Percentiles rank a stretch among this genome's conserved stretches.
Conservation (phyloP, 2,113 vertebrate genomes). For the Paradisaea rubra region DNA sequence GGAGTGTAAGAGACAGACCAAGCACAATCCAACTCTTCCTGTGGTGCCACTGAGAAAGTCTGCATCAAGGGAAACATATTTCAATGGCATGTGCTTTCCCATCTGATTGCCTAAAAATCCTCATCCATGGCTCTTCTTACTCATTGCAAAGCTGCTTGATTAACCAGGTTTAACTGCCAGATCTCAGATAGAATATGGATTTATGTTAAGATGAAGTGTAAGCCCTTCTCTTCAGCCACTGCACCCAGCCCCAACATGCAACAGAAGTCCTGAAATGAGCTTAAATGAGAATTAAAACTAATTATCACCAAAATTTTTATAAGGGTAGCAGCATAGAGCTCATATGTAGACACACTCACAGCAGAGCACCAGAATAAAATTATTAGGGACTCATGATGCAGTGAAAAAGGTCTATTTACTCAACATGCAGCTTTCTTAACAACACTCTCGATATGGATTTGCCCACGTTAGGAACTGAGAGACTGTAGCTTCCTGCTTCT, state of each 20-base stretch:
- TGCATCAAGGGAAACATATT: neutral
- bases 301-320: neutral
- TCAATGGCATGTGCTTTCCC: neutral
- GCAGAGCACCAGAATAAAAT: neutral
- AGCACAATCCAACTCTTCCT: neutral
- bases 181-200: neutral
- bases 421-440: neutral
- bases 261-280: neutral
- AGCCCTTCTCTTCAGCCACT: neutral
- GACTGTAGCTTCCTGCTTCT: neutral
- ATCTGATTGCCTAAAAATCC: neutral
- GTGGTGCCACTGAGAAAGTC: neutral
- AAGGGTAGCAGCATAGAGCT: neutral
- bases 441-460: neutral
- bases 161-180: neutral
- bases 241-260: neutral
- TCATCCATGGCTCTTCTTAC: neutral
- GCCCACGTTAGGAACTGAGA: neutral
- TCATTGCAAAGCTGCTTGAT: neutral
- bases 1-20: neutral
- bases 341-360: neutral
- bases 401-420: neutral
- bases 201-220: neutral
- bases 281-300: neutral
- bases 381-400: neutral